Conservation (phyloP, 2,113 vertebrate species). For the Odocoileus virginianus region DNA sequence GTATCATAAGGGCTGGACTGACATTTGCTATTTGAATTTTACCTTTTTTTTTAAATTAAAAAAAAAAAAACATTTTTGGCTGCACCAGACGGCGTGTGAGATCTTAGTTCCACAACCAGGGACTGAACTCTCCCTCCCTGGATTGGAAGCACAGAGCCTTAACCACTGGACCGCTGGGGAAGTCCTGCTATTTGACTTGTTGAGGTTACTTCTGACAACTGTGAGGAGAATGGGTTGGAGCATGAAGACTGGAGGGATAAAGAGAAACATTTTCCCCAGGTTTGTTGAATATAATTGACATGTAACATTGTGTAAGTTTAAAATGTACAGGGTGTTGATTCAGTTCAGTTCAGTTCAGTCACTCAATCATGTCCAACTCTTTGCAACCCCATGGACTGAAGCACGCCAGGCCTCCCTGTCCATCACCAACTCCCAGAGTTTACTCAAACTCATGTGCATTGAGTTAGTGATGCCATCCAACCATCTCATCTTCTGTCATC, state of each 20-base stretch:
- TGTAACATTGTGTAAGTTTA: not conserved
- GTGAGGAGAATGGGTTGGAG: not conserved
- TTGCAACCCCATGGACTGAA: not conserved
- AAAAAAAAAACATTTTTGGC: not conserved
- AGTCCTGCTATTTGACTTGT: not conserved
- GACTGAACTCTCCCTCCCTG: not conserved
- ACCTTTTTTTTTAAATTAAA: not conserved
- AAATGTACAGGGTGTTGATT: not conserved
- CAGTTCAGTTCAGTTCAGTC: not conserved
- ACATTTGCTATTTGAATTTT: not conserved
- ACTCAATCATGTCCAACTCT: not conserved
- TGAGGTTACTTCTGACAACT: not conserved
- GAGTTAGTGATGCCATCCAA: not conserved
- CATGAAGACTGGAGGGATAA: not conserved
- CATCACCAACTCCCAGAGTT: not conserved
- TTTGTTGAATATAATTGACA: not conserved
- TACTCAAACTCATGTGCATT: not conserved
- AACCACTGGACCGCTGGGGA: not conserved
- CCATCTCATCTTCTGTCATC: not conserved
- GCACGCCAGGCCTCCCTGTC: not conserved
- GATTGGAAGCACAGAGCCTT: not conserved
- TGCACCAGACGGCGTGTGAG: rapidly evolving
- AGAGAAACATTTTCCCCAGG: not conserved
- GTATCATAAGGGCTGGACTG: not conserved
- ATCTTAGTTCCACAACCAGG: not conserved